Base-by-base conservation (phyloP, 2,113 vertebrate genomes). In the Patagioenas fasciata region DNA sequence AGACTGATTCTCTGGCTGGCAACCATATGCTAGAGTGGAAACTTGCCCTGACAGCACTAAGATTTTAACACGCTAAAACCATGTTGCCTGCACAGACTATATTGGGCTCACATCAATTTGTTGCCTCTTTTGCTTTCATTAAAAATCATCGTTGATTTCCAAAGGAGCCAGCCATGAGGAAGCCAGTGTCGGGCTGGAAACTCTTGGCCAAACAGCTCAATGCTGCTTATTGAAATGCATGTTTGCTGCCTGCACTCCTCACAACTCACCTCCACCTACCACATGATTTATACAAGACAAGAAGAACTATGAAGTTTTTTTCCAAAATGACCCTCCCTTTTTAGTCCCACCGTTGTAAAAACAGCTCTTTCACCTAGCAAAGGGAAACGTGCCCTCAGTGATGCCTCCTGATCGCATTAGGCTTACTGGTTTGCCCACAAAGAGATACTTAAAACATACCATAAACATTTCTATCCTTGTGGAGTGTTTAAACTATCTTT, bases 381-480 rank as follows among this genome's bases (percentile, higher is more conserved):
- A 2, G 44, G 75, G 44, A 82, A 65, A 67, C 0, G 0, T 85
- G 79, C 53, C 90, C 78, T 91, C 17, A 0, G 31, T 21, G 21
- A 40, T 69, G 47, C n/a, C 72, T 93, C 72, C 66, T 66, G 62
- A 73, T 47, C 1, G 0, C 88, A 69, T 70, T 77, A 73, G 75
- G 60, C 62, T 50, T 85, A 75, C 79, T 91, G 50, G 34, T 40
- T 82, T 88, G 65, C 74, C 92, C 85, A 70, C 9, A 4, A 86
- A 83, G 78, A 81, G 69, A 26, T 73, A 82, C 78, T 95, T 83
- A 80, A 88, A 56, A 62, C n/a, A 38, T 25, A 61, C 50, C 26
- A 80, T 89, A 94, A 97, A 82, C 88, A 80, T 83, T 94, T 88
- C 88, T 80, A 36, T 91, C 74, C 88, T 88, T 47, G 66, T 48